Conservation (phyloP, 2,113 vertebrate genomes). For the Mellivora capensis region DNA sequence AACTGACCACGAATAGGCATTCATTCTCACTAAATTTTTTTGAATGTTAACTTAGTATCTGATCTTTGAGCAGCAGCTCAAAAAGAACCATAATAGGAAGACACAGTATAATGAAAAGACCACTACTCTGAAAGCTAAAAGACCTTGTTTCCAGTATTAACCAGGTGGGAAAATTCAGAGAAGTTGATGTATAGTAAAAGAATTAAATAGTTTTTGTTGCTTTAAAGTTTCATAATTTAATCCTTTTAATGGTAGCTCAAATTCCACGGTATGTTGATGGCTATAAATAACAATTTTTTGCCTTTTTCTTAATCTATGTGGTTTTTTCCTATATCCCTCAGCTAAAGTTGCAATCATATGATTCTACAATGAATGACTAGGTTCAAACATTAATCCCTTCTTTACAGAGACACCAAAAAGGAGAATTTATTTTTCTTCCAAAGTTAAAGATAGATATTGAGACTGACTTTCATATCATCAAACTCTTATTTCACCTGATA, state of each 20-base stretch:
- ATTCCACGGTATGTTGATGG: neutral
- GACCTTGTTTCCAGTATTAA: neutral
- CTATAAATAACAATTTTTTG: neutral
- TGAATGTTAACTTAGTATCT: neutral
- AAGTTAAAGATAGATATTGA: neutral
- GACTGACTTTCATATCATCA: neutral
- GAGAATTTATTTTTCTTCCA: neutral
- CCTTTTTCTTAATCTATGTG: neutral
- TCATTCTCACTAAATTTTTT: neutral
- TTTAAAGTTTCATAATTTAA: neutral
- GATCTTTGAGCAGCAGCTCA: neutral
- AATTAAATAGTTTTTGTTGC: neutral
- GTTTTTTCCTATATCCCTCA: neutral
- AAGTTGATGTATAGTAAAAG: neutral
- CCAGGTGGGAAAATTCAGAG: neutral
- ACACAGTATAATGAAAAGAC: neutral
- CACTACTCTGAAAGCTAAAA: neutral
- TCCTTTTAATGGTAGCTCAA: neutral
- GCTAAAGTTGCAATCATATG: neutral
- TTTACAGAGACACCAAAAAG: neutral
- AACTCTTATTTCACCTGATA: neutral
- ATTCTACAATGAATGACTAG: neutral
- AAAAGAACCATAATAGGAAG: neutral
- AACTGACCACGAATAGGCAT: neutral
- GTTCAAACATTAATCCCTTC: neutral